These are phyloP conservation scores for Neolamprologus fasciatus DNA, from an alignment of 2,113 vertebrate genomes.

Conservation along the genomic window DNA sequence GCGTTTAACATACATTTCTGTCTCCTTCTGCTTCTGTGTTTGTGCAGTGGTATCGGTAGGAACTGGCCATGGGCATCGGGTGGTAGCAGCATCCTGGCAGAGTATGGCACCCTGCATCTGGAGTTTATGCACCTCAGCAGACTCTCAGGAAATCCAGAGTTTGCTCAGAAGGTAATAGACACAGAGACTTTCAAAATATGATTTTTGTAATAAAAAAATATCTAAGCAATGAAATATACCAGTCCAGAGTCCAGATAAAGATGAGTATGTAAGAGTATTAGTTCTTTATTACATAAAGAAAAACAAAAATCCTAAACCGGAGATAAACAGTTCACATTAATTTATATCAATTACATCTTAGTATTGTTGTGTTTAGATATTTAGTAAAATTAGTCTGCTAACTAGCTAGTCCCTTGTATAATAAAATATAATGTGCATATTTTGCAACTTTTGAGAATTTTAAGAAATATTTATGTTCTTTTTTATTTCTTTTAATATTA, in stretches of 20 bases:
- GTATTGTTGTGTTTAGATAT: not conserved
- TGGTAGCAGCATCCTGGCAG: constrained; percentile 97
- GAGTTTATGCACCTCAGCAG: constrained; percentile 93
- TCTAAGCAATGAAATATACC: not conserved
- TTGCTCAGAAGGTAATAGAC: constrained; percentile 87
- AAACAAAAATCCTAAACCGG: not conserved
- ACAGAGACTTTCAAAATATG: not conserved
- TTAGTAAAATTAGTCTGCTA: not conserved
- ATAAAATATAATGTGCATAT: not conserved
- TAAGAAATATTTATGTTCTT: not conserved
- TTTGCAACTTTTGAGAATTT: not conserved
- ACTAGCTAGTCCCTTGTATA: not conserved
- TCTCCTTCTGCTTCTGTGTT: not conserved
- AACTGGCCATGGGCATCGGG: constrained; percentile 99
- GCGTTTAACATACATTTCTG: not conserved
- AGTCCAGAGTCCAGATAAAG: not conserved
- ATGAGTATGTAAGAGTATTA: not conserved
- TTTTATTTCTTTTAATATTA: constrained; percentile 16
- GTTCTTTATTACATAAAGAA: not conserved
- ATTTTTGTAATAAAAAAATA: not conserved
- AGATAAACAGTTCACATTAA: not conserved
- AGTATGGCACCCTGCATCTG: constrained; percentile 94
- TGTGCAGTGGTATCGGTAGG: constrained; percentile 83
- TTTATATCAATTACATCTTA: not conserved
- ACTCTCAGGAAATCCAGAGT: constrained; percentile 88